Percentiles rank a stretch among this genome's conserved stretches.
phyloP scores from a whole-genome alignment of 2,797 vertebrate species.

The Aulostomus chinensis region DNA sequence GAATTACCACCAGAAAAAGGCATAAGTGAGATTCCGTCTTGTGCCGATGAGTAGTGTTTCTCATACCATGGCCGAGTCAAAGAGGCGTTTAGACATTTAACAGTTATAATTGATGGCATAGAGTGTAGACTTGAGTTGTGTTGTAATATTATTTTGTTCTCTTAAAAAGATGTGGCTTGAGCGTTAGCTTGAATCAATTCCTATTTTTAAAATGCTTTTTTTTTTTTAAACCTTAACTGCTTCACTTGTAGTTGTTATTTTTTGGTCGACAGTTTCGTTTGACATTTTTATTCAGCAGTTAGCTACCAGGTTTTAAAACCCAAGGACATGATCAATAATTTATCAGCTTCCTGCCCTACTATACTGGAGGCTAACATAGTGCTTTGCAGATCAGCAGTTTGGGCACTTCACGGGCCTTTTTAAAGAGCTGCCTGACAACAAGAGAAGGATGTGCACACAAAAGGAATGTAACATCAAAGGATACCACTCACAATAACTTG shows the following conservation, averaged over 20 bases:
- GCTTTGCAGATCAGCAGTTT: constrained; percentile 29
- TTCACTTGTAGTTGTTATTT: constrained; percentile 5
- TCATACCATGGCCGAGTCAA: no score
- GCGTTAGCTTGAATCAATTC: no score
- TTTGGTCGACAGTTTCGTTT: constrained; percentile 15
- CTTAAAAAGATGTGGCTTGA: no score
- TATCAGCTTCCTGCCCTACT: constrained; percentile 37
- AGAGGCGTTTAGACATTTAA: no score
- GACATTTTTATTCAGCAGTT: constrained; percentile 35
- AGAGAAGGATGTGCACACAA: constrained; percentile 1
- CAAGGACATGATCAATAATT: constrained; percentile 57
- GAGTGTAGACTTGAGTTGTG: no score
- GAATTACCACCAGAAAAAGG: constrained; percentile 2
- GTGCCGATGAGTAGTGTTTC: no score
- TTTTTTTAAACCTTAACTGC: neutral
- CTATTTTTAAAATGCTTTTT: no score
- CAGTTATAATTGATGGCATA: no score
- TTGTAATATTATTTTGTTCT: no score
- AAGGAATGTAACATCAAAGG: constrained; percentile 1
- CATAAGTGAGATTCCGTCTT: no score
- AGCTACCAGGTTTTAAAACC: constrained; percentile 39
- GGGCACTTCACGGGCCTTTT: constrained; percentile 28
- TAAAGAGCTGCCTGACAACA: constrained; percentile 6
- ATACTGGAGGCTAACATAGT: constrained; percentile 3
- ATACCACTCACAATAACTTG: neutral